These are phyloP conservation scores for Lordiphosa clarofinis DNA, from an alignment of 1,140 invertebrate species.

Conservation along the genomic window DNA sequence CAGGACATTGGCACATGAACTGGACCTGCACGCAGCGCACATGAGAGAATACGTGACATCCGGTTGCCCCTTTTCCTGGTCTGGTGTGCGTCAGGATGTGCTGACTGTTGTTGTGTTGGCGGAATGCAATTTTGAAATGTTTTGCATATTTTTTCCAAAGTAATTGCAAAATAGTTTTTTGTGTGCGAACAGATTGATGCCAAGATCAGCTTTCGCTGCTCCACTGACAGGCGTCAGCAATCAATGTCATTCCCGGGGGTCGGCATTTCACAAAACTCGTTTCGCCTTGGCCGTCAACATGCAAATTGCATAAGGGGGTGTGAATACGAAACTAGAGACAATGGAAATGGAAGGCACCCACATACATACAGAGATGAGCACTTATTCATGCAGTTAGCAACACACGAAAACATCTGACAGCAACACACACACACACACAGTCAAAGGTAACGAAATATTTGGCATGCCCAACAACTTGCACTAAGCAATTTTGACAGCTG, in stretches of 20 bases:
- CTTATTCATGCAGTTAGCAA: constrained; percentile 60
- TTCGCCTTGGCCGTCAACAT: constrained; percentile 48
- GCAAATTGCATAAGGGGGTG: constrained; percentile 57
- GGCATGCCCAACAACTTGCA: constrained; percentile 64
- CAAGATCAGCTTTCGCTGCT: constrained; percentile 4
- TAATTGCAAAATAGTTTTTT: constrained; percentile 53
- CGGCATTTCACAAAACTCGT: constrained; percentile 35
- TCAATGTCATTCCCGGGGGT: constrained; percentile 51
- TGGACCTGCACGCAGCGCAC: constrained; percentile 18
- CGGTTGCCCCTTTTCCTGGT: neutral
- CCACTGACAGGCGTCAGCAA: constrained; percentile 37
- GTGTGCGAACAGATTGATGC: constrained; percentile 43
- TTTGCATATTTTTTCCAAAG: constrained; percentile 58
- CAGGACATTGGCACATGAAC: constrained; percentile 42
- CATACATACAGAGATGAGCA: constrained; percentile 28
- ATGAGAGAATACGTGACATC: constrained; percentile 9
- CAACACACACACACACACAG: constrained; percentile 6
- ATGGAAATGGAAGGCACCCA: constrained; percentile 27
- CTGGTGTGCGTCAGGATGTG: constrained; percentile 10
- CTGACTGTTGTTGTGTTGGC: constrained; percentile 35
- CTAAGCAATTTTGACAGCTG: constrained; percentile 71
- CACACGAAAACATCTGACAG: constrained; percentile 31
- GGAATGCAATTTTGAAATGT: constrained; percentile 65
- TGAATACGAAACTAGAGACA: constrained; percentile 59
- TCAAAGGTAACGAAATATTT: constrained; percentile 38